phyloP scores from a whole-genome alignment of 2,797 vertebrate genomes.

The Antrozous pallidus region DNA sequence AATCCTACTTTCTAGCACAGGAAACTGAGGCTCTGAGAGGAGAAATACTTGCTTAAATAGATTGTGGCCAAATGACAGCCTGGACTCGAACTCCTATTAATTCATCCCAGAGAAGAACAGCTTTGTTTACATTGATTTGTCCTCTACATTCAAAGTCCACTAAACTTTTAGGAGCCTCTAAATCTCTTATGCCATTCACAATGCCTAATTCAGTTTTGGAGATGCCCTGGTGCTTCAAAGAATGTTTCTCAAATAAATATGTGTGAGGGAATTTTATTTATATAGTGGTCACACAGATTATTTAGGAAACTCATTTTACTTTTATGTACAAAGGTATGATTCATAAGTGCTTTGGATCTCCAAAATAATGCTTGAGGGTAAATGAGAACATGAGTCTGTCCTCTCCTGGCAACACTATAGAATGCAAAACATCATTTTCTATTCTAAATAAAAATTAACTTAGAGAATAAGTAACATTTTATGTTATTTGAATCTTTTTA shows the following conservation, averaged over 20 bases:
- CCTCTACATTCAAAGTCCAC: neutral
- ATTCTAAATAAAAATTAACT: conserved; percentile 16
- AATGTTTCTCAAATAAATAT: neutral
- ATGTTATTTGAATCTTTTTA: neutral
- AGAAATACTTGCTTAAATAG: neutral
- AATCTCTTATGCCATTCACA: neutral
- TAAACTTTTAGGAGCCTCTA: neutral
- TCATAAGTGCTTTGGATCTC: neutral
- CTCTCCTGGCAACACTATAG: neutral
- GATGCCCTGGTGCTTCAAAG: neutral
- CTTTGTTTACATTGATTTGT: neutral
- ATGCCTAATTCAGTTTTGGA: neutral
- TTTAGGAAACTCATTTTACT: neutral
- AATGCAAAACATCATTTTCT: neutral
- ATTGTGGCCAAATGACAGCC: neutral
- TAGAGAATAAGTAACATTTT: neutral
- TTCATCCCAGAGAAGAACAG: neutral
- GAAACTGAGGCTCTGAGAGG: neutral
- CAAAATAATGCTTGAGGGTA: neutral
- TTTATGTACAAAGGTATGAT: neutral
- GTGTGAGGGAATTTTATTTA: neutral
- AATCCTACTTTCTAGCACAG: neutral
- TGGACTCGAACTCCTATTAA: neutral
- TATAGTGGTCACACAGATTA: neutral
- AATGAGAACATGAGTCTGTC: neutral